A percentile compares a stretch with the other conserved stretches of the same genome.
These are phyloP conservation scores for Druon quercuslanigerum DNA, from an alignment of 1,140 invertebrate species.

Conservation along the genomic window DNA sequence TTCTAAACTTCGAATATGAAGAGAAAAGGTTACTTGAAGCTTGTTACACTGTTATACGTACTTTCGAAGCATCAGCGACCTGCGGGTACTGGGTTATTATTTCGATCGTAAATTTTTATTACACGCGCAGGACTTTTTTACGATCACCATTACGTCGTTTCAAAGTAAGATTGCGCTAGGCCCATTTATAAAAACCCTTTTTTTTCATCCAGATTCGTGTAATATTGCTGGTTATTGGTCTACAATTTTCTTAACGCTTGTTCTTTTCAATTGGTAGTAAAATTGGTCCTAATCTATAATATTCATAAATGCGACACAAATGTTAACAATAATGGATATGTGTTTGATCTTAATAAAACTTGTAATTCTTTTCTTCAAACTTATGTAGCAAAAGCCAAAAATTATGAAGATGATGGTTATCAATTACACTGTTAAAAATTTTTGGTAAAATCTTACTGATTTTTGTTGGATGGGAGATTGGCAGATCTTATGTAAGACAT, in stretches of 20 bases:
- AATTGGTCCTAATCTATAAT: too few species aligned
- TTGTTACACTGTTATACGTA: constrained; percentile 4
- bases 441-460: too few species aligned
- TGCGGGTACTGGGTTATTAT: constrained; percentile 58
- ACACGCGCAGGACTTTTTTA: constrained; percentile 59
- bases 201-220: background rate
- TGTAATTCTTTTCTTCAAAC: too few species aligned
- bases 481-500: too few species aligned
- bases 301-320: too few species aligned
- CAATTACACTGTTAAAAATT: too few species aligned
- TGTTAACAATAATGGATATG: too few species aligned
- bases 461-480: too few species aligned
- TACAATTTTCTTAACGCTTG: background rate
- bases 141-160: constrained; percentile 60
- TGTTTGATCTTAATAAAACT: too few species aligned
- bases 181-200: constrained; percentile 35
- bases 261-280: too few species aligned
- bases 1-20: background rate
- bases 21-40: constrained; percentile 4
- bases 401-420: too few species aligned
- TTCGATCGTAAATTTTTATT: constrained; percentile 64
- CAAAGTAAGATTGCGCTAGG: constrained; percentile 55
- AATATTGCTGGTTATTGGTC: background rate
- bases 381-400: too few species aligned
- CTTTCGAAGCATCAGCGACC: constrained; percentile 46